These are phyloP conservation scores for Heterodera carotae DNA, from an alignment of 1,140 invertebrate genomes.

Conservation along the genomic window DNA sequence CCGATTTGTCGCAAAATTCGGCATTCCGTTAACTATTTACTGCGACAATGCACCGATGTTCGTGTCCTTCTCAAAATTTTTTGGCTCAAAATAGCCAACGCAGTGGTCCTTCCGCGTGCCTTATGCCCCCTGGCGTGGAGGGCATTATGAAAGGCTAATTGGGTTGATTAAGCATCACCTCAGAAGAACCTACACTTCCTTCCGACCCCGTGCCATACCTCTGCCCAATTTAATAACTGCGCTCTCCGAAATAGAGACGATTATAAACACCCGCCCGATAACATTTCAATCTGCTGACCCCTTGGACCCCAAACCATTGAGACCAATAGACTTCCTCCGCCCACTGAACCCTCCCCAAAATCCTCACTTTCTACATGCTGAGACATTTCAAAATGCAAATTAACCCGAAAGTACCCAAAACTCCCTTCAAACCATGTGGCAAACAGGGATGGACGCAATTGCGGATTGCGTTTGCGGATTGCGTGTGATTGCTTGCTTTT, in stretches of 20 bases:
- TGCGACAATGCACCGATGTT: conserved; percentile 9
- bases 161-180: not conserved
- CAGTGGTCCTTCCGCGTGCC: not conserved
- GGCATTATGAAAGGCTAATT: not conserved
- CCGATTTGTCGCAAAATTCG: not conserved
- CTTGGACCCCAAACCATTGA: not conserved
- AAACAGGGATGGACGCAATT: no score
- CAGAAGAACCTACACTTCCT: not conserved
- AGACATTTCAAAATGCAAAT: not conserved
- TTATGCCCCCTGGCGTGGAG: not conserved
- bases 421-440: not conserved
- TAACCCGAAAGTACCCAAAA: not conserved
- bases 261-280: not conserved
- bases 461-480: no score
- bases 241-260: not conserved
- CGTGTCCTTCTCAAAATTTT: conserved; percentile 49
- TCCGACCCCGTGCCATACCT: not conserved
- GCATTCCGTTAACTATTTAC: conserved; percentile 15
- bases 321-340: not conserved
- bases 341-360: not conserved
- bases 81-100: not conserved
- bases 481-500: no score
- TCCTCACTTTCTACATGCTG: not conserved
- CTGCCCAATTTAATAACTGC: not conserved
- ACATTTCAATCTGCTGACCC: not conserved